Percentiles rank a stretch among this genome's conserved stretches.
phyloP scores from a whole-genome alignment of 1,140 invertebrate species.

The Bombus ignitus region DNA sequence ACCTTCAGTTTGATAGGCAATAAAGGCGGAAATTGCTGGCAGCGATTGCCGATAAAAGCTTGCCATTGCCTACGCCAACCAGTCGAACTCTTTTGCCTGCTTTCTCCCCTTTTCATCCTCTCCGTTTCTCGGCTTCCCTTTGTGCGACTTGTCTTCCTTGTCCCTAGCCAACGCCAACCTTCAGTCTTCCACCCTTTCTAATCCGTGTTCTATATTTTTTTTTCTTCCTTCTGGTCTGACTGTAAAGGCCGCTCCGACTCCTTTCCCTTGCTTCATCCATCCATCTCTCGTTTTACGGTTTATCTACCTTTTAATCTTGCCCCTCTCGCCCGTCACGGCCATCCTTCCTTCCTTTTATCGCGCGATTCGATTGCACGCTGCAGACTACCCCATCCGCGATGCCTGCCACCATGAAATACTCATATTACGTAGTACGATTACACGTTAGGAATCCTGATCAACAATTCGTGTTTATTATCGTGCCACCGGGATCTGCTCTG shows the following conservation, averaged over 20 bases:
- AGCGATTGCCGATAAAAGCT: constrained; percentile 54
- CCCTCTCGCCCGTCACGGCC: no score
- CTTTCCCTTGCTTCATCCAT: not conserved
- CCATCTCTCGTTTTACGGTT: constrained; percentile 33
- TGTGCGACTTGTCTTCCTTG: not conserved
- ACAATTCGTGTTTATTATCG: constrained; percentile 42
- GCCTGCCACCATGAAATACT: constrained; percentile 28
- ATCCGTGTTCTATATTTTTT: not conserved
- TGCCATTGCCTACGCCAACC: constrained; percentile 12
- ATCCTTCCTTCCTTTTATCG: constrained; percentile 27
- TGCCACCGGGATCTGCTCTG: not conserved
- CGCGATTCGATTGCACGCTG: constrained; percentile 9
- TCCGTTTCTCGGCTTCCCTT: no score
- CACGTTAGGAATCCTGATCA: constrained; percentile 10
- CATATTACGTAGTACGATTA: constrained; percentile 31
- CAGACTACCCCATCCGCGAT: not conserved
- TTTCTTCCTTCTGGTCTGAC: not conserved
- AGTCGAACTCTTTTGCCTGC: constrained; percentile 11
- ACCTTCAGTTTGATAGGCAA: constrained; percentile 52
- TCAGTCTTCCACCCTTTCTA: not conserved
- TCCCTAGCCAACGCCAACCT: no score
- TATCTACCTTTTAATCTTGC: constrained; percentile 29
- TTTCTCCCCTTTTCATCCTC: not conserved
- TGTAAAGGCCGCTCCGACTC: not conserved
- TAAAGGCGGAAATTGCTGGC: constrained; percentile 59